Conservation (phyloP, 2,797 vertebrate genomes). For the Salmo trutta region DNA sequence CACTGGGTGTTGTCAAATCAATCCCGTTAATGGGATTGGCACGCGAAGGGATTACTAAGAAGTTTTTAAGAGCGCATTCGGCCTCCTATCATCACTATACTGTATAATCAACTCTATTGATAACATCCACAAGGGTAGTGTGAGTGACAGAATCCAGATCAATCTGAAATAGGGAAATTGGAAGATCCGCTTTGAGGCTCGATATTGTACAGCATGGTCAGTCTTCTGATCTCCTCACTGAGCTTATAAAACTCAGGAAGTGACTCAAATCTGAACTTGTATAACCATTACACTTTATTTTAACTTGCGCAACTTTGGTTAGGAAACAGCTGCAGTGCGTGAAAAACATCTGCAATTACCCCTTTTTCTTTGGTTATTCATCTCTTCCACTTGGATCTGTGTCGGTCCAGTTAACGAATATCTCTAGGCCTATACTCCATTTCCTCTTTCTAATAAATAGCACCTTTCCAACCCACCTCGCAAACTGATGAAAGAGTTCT, state of each 20-base stretch:
- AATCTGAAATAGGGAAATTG: neutral
- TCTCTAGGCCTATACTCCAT: neutral
- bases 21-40: too few species aligned
- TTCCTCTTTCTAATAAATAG: slow-evolving; percentile 18
- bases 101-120: neutral
- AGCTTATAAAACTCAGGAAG: slow-evolving; percentile 22
- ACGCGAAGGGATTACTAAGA: too few species aligned
- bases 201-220: neutral
- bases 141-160: neutral
- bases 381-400: neutral
- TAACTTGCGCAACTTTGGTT: slow-evolving; percentile 32
- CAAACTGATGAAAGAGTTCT: neutral
- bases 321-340: slow-evolving; percentile 22
- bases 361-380: slow-evolving; percentile 10
- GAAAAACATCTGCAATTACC: slow-evolving; percentile 25
- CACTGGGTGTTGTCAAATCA: too few species aligned
- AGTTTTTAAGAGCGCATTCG: too few species aligned
- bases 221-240: neutral
- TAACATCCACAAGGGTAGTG: neutral
- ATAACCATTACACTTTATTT: slow-evolving; percentile 25
- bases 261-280: neutral
- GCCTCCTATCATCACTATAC: too few species aligned
- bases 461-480: slow-evolving; percentile 4
- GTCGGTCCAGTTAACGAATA: neutral
- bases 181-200: neutral